phyloP scores from a whole-genome alignment of 2,797 vertebrate genomes.

The Sebastes itinus region DNA sequence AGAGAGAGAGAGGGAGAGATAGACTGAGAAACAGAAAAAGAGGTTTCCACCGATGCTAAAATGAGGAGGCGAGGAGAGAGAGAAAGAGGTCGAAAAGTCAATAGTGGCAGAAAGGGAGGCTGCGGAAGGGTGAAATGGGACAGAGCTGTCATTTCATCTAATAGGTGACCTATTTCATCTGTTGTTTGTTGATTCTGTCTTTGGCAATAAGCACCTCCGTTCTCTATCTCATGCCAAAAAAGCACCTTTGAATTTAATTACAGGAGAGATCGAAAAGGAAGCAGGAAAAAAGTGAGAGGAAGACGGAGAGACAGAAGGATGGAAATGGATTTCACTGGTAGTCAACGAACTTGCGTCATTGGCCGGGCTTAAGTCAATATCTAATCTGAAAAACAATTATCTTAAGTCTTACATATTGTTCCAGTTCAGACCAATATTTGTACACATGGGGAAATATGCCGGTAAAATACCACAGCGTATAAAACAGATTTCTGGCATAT shows the following conservation, averaged over 20 bases:
- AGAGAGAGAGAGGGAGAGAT: neutral
- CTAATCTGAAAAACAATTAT: conserved; percentile 26
- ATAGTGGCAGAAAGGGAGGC: conserved; percentile 47
- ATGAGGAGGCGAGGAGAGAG: conserved; percentile 24
- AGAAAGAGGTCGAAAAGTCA: conserved; percentile 64
- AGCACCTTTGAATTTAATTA: conserved; percentile 47
- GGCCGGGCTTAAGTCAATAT: conserved; percentile 22
- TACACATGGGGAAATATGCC: neutral
- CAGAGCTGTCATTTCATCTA: conserved; percentile 56
- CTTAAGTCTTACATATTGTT: conserved; percentile 12
- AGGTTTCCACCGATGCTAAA: conserved; percentile 43
- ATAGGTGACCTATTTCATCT: conserved; percentile 57
- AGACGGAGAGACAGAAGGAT: conserved; percentile 3
- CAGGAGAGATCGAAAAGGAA: conserved; percentile 5
- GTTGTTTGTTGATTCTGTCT: conserved; percentile 26
- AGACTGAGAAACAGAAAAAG: conserved; percentile 24
- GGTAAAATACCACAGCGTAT: neutral
- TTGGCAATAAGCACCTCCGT: conserved; percentile 29
- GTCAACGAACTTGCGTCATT: conserved; percentile 11
- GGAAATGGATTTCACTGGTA: conserved; percentile 43
- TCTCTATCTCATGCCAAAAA: conserved; percentile 9
- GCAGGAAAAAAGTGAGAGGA: neutral
- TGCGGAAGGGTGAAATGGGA: conserved; percentile 43
- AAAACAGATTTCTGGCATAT: neutral
- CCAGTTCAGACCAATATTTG: conserved; percentile 20